A percentile compares a stretch with the other conserved stretches of the same genome.
These are phyloP conservation scores for Chrysaora quinquecirrha DNA, from an alignment of 30 jellyfish, hydroid and myxozoan species.

Conservation along the genomic window DNA sequence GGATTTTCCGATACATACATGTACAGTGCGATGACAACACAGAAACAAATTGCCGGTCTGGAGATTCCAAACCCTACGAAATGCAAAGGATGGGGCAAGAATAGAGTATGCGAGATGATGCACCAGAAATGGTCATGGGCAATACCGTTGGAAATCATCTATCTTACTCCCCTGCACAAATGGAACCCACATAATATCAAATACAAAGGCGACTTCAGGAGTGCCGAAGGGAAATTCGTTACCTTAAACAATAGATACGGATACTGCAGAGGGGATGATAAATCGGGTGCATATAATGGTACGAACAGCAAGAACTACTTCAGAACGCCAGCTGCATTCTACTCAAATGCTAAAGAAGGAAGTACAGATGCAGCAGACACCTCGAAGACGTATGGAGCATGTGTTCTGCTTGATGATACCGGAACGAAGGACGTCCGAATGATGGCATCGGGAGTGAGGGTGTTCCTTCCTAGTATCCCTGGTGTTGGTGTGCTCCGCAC, in stretches of 20 bases:
- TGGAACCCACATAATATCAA: constrained; percentile 88
- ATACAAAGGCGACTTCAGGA: constrained; percentile 76
- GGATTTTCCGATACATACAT: constrained; percentile 78
- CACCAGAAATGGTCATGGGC: constrained; percentile 95
- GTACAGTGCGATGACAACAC: constrained; percentile 94
- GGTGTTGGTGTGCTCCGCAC: constrained; percentile 90
- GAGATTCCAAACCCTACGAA: constrained; percentile 68
- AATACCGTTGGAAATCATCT: constrained; percentile 90
- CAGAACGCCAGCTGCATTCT: constrained; percentile 84
- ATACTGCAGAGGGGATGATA: constrained; percentile 45
- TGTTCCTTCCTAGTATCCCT: constrained; percentile 76
- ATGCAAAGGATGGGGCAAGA: constrained; percentile 50
- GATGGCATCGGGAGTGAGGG: constrained; percentile 85
- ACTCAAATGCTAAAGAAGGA: constrained; percentile 48
- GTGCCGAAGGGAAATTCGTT: constrained; percentile 53
- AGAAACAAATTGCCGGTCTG: constrained; percentile 77
- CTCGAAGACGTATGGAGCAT: constrained; percentile 55
- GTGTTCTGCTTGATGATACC: constrained; percentile 77
- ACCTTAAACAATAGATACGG: constrained; percentile 66
- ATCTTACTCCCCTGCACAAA: constrained; percentile 84
- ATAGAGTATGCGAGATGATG: constrained; percentile 55
- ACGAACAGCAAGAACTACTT: constrained; percentile 80
- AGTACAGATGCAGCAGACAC: constrained; percentile 84
- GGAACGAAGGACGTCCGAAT: background rate
- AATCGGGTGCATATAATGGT: constrained; percentile 64